Percentiles rank a stretch among this genome's conserved stretches.
Conservation (phyloP, 2,113 vertebrate genomes). For the Eira barbara region DNA sequence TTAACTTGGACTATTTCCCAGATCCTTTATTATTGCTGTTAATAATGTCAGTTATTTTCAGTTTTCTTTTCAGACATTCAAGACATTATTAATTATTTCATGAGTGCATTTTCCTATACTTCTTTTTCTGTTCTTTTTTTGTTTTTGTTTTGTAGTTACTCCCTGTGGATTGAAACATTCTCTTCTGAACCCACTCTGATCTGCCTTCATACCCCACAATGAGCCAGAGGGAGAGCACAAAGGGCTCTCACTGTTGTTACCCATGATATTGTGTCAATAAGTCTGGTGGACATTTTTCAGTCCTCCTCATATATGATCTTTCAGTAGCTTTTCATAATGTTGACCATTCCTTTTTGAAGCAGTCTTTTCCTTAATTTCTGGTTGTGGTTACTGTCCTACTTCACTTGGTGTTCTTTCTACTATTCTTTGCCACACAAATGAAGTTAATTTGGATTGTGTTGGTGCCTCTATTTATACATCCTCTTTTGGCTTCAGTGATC, state of each 20-base stretch:
- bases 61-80: slow-evolving; percentile 31
- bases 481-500: neutral
- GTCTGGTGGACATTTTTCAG: neutral
- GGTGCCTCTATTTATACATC: neutral
- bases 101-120: neutral
- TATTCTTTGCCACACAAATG: neutral
- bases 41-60: slow-evolving; percentile 29
- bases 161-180: neutral
- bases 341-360: neutral
- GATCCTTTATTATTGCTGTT: neutral
- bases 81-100: neutral
- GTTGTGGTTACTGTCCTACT: neutral
- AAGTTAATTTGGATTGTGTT: neutral
- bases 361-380: neutral
- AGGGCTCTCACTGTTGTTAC: neutral
- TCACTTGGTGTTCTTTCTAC: neutral
- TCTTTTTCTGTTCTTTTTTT: neutral
- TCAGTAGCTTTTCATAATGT: neutral
- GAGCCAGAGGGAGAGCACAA: neutral
- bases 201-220: neutral
- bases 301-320: neutral
- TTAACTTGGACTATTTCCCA: neutral
- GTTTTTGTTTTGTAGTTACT: neutral
- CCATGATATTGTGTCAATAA: neutral
- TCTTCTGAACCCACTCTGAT: neutral